A percentile compares a stretch with the other conserved stretches of the same genome.
These are phyloP conservation scores for Idaea biselata DNA, from an alignment of 2,888 invertebrate species.

Conservation along the genomic window DNA sequence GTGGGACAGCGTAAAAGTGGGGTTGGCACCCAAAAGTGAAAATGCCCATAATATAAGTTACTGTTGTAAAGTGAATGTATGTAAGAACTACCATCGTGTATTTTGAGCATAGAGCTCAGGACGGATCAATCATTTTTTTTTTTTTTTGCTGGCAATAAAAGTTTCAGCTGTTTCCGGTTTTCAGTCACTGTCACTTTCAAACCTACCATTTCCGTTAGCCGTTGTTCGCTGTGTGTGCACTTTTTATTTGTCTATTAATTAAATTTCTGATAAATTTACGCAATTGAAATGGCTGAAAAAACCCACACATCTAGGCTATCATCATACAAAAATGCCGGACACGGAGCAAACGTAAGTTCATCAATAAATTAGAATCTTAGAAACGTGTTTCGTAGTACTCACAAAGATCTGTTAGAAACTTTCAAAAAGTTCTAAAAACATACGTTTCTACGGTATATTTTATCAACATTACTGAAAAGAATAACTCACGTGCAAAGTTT, in stretches of 20 bases:
- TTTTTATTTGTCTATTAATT: background rate
- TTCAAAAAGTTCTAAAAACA: no score
- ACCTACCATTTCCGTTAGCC: background rate
- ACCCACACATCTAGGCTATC: slow-evolving; percentile 80
- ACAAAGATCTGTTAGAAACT: background rate
- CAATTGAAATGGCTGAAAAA: slow-evolving; percentile 81
- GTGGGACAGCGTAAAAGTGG: no score
- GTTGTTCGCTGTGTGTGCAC: background rate
- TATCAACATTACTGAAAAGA: no score
- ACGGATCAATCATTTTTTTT: no score
- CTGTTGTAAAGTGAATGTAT: no score
- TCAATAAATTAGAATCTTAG: background rate
- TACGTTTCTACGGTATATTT: no score
- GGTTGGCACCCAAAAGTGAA: no score
- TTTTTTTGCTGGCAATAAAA: background rate
- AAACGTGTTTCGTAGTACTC: background rate
- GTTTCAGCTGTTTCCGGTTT: background rate
- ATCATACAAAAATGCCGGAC: slow-evolving; percentile 89
- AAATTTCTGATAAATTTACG: background rate
- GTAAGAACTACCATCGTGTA: no score
- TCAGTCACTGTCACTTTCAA: background rate
- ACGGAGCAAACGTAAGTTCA: slow-evolving; percentile 84
- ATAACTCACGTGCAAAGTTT: no score
- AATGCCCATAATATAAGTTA: no score
- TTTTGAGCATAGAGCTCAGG: no score